A percentile compares a stretch with the other conserved stretches of the same genome.
phyloP scores from a whole-genome alignment of 2,797 vertebrate genomes.

The Enoplosus armatus region DNA sequence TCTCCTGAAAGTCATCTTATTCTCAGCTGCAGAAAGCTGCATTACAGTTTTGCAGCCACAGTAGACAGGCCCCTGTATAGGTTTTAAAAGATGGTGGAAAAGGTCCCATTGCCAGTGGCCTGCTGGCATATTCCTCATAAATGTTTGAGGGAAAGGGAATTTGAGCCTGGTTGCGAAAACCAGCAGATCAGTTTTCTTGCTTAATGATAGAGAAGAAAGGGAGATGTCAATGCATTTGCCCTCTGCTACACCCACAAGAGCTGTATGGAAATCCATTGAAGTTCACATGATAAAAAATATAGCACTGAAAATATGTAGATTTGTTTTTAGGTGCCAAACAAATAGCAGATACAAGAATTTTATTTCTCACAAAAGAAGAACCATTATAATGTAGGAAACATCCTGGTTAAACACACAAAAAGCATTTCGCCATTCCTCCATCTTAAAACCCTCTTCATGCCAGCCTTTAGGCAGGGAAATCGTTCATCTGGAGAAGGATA shows the following conservation, averaged over 20 bases:
- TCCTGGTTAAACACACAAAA: slow-evolving; percentile 23
- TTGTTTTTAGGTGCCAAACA: slow-evolving; percentile 8
- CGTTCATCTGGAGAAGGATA: slow-evolving; percentile 80
- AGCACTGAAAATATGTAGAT: slow-evolving; percentile 10
- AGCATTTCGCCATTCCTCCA: slow-evolving; percentile 27
- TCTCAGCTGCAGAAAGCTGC: slow-evolving; percentile 30
- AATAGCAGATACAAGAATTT: neutral
- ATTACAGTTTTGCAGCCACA: slow-evolving; percentile 2
- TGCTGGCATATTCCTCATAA: slow-evolving; percentile 28
- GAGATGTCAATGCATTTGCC: neutral
- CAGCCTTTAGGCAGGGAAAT: slow-evolving; percentile 61
- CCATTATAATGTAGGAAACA: slow-evolving; percentile 16
- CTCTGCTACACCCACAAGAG: neutral
- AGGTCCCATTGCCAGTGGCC: neutral
- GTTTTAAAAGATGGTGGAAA: slow-evolving; percentile 20
- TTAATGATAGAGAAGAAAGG: slow-evolving; percentile 37
- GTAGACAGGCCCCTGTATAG: neutral
- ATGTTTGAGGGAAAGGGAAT: slow-evolving; percentile 50
- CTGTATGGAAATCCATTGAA: slow-evolving; percentile 15
- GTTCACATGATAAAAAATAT: slow-evolving; percentile 9
- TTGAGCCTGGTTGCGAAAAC: slow-evolving; percentile 11
- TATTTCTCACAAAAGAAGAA: slow-evolving; percentile 7
- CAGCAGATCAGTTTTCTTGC: slow-evolving; percentile 32
- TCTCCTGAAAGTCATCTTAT: slow-evolving; percentile 41
- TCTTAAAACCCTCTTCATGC: slow-evolving; percentile 54